Evolutionary conservation across 1,140 invertebrate species (phyloP).

Genomic region (Plutomurus gul): DNA sequence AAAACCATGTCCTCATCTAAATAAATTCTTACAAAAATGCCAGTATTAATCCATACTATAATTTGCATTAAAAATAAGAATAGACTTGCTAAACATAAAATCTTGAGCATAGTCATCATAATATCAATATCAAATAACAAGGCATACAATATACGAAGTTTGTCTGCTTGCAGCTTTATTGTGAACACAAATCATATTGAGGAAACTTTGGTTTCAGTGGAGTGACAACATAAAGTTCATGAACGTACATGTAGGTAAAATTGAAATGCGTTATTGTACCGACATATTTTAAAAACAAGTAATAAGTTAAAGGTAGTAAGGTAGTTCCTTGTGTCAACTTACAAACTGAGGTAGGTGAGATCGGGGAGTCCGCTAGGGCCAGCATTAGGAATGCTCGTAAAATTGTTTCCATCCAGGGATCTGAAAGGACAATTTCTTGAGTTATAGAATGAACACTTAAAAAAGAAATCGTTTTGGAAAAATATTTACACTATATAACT

Average conservation of each 20-base stretch:
- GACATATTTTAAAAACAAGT: background rate
- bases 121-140: too few relatives aligned
- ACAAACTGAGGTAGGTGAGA: conserved; percentile 54
- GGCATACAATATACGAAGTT: too few relatives aligned
- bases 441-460: too few relatives aligned
- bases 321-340: conserved; percentile 44
- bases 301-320: background rate
- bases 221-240: too few relatives aligned
- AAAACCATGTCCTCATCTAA: background rate
- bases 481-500: background rate
- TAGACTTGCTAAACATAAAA: too few relatives aligned
- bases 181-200: too few relatives aligned
- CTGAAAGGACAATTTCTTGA: conserved; percentile 46
- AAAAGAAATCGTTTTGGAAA: background rate
- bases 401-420: conserved; percentile 55
- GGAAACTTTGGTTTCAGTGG: too few relatives aligned
- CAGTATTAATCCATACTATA: too few relatives aligned
- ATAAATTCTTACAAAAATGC: background rate
- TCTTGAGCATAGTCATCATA: too few relatives aligned
- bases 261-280: background rate
- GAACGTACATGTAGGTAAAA: too few relatives aligned
- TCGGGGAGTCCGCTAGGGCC: conserved; percentile 42
- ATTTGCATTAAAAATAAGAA: too few relatives aligned
- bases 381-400: conserved; percentile 54
- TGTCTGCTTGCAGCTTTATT: too few relatives aligned